Percentiles rank a stretch among this genome's conserved stretches.
Conservation (phyloP, 2,888 invertebrate genomes). For the Lamellibrachia satsuma region DNA sequence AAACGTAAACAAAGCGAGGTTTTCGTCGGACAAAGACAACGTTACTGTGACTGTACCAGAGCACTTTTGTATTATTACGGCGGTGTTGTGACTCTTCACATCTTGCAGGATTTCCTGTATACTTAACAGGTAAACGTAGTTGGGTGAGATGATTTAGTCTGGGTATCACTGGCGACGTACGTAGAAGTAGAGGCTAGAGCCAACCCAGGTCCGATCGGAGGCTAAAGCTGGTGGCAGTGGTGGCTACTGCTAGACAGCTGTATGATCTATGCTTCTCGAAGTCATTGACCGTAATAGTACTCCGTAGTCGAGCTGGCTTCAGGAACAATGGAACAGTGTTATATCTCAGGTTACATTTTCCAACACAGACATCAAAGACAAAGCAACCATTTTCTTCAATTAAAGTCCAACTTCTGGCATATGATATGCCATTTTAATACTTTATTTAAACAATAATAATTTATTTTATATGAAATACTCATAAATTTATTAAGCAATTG, state of each 20-base stretch:
- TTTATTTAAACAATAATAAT: too few species aligned
- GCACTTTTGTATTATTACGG: not conserved
- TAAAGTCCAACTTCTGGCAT: not conserved
- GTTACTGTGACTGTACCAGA: not conserved
- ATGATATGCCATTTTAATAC: too few species aligned
- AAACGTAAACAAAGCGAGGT: conserved; percentile 17
- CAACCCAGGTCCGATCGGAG: not conserved
- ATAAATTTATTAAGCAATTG: too few species aligned
- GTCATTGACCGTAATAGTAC: not conserved
- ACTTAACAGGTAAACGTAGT: not conserved
- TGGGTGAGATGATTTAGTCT: not conserved
- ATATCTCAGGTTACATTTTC: not conserved
- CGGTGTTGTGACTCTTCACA: not conserved
- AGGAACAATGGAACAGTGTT: not conserved
- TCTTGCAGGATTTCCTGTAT: not conserved
- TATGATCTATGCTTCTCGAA: not conserved
- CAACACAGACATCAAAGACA: not conserved
- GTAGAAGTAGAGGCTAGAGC: not conserved
- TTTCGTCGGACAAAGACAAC: conserved; percentile 7
- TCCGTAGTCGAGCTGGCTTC: not conserved
- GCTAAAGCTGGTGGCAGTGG: not conserved
- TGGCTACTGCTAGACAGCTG: not conserved
- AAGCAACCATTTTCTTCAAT: not conserved
- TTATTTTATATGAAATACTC: too few species aligned
- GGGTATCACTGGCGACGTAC: not conserved